Conservation (phyloP, 2,113 vertebrate species). For the Speoplatyrhinus poulsoni region DNA sequence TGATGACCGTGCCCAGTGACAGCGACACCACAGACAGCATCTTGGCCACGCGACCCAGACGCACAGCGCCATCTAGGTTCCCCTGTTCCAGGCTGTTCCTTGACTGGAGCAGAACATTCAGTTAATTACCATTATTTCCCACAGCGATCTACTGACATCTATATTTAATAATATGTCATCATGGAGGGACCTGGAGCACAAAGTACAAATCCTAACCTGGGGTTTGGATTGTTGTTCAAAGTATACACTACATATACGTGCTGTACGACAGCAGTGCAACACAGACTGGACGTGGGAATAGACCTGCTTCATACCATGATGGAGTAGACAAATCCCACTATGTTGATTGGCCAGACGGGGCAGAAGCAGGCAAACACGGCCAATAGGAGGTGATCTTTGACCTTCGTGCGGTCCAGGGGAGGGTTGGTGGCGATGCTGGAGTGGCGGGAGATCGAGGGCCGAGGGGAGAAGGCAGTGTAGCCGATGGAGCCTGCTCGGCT, state of each 20-base stretch:
- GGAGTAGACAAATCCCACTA: slow-evolving; percentile 89
- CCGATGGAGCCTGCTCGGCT: slow-evolving; percentile 77
- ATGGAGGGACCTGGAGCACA: no score
- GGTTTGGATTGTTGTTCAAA: no score
- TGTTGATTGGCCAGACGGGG: slow-evolving; percentile 93
- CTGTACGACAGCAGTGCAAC: no score
- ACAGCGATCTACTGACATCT: no score
- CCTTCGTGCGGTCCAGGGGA: slow-evolving; percentile 80
- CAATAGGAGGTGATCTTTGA: slow-evolving; percentile 88
- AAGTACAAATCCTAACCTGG: no score
- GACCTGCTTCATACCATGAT: slow-evolving; percentile 81
- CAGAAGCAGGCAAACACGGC: slow-evolving; percentile 91
- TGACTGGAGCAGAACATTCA: slow-evolving; percentile 70
- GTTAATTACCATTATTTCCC: slow-evolving; percentile 5
- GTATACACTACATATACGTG: no score
- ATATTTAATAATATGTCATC: no score
- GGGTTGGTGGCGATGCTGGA: slow-evolving; percentile 82
- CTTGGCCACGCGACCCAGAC: slow-evolving; percentile 88
- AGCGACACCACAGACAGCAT: slow-evolving; percentile 87
- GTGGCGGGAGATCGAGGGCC: slow-evolving; percentile 85
- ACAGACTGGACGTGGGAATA: no score
- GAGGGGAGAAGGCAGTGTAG: slow-evolving; percentile 82
- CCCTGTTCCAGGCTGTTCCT: slow-evolving; percentile 91
- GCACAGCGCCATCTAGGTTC: slow-evolving; percentile 88
- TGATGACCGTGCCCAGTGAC: slow-evolving; percentile 86